Percentiles rank a stretch among this genome's conserved stretches.
Evolutionary conservation across 1,140 invertebrate genomes (phyloP).

Genomic region (Homalodisca vitripennis): DNA sequence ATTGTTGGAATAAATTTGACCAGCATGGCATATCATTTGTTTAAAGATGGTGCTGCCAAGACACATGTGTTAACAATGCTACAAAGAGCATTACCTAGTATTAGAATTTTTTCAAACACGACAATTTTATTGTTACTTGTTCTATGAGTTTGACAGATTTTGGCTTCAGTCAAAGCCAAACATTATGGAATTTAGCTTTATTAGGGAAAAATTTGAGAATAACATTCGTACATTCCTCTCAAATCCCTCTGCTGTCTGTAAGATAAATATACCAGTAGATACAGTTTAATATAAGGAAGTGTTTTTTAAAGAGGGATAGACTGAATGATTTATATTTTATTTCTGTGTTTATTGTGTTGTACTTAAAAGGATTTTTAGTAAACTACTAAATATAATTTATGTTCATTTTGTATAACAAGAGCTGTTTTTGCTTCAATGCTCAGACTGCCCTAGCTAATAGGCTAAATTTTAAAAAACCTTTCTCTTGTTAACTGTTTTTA

Average conservation of each 20-base stretch:
- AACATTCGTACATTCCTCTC: slow-evolving; percentile 62
- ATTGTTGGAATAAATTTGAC: slow-evolving; percentile 95
- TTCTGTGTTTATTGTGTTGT: too few relatives aligned
- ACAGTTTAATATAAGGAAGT: too few relatives aligned
- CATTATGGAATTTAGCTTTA: slow-evolving; percentile 92
- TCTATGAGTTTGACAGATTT: slow-evolving; percentile 91
- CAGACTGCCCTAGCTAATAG: too few relatives aligned
- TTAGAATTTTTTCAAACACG: slow-evolving; percentile 91
- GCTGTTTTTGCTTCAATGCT: too few relatives aligned
- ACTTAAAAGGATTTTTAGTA: too few relatives aligned
- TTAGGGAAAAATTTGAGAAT: slow-evolving; percentile 81
- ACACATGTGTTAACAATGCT: slow-evolving; percentile 87
- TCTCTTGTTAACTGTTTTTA: too few relatives aligned
- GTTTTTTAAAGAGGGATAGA: too few relatives aligned
- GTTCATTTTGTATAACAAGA: too few relatives aligned
- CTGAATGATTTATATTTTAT: too few relatives aligned
- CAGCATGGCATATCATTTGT: slow-evolving; percentile 78
- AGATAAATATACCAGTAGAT: slow-evolving; percentile 70
- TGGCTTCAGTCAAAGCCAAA: slow-evolving; percentile 92
- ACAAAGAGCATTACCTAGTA: slow-evolving; percentile 63
- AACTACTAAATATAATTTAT: too few relatives aligned
- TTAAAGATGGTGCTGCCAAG: slow-evolving; percentile 80
- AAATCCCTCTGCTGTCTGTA: slow-evolving; percentile 64
- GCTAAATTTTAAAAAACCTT: too few relatives aligned
- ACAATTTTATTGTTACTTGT: slow-evolving; percentile 91